Base-by-base conservation (phyloP, 2,888 invertebrate genomes). In the Prenolepis imparis region DNA sequence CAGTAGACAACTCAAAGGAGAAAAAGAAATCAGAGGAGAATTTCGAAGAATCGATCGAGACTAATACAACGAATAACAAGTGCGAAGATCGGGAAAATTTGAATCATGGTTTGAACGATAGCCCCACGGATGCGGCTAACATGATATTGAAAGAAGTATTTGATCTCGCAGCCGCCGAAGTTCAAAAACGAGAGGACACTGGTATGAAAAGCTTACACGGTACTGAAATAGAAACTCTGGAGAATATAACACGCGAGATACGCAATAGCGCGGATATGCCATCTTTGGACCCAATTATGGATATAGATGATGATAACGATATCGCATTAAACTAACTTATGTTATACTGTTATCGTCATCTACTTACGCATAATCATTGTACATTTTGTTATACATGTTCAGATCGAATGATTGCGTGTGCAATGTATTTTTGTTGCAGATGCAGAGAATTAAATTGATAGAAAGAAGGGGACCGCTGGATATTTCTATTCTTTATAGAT, bases 171-270 rank as follows among this genome's bases (percentile, higher is more conserved):
- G 89, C 84, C 0, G 88, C 84, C 0, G 89, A 91, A 67, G 83
- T 91, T 8, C 75, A 88, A 32, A 90, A 89, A 64, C 88, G 86
- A 74, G 78, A 84, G 59, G 77, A 88, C 68, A 59, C 48, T 81
- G 87, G 81, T 1, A 81, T 70, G 18, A 77, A 73, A 15, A 66
- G 24, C 9, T 32, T 36, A 2, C 48, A 66, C 3, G 36, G 77
- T 1, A 39, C 44, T 0, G 87, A 85, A 21, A 44, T 86, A 4
- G 91, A 92, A 57, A 92, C 91, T 0, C 41, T 92, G 8, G 92
- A 90, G 64, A 90, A 92, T 73, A 90, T 91, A 70, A 89, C 92
- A n/a, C 91, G 87, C 4, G 92, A 93, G 63, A 88, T 91, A 82
- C 85, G 86, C 1, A 93, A 87, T 21, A 91, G 88, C 73, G 90